Percentiles rank a stretch among this genome's conserved stretches.
Conservation (phyloP, 2,797 vertebrate species). For the Sebastes melanostomus region DNA sequence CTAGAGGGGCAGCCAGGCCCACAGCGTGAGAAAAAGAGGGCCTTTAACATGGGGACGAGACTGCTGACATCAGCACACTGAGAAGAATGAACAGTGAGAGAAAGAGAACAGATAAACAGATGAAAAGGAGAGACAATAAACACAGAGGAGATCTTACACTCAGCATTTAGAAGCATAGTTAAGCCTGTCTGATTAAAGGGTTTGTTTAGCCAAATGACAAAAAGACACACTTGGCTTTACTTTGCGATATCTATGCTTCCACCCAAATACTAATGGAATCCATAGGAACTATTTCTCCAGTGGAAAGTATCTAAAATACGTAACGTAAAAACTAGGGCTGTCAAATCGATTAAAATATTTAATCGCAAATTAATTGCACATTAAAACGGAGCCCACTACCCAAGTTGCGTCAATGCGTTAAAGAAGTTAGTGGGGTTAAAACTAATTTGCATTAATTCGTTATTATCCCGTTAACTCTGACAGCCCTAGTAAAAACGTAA, state of each 20-base stretch:
- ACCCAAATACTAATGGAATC: not conserved
- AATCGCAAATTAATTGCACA: no score
- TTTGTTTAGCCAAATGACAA: not conserved
- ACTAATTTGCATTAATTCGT: no score
- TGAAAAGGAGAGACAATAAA: not conserved
- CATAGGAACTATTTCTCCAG: not conserved
- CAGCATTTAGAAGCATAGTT: not conserved
- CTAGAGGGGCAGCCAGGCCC: conserved; percentile 25
- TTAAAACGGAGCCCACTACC: no score
- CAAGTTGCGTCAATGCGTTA: no score
- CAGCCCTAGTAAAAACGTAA: no score
- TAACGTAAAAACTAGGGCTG: no score
- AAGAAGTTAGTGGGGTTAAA: no score
- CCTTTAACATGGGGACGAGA: conserved; percentile 58
- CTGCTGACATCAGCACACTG: conserved; percentile 56
- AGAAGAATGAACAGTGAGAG: conserved; percentile 14
- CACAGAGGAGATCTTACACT: not conserved
- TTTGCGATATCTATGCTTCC: not conserved
- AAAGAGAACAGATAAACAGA: not conserved
- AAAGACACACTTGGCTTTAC: not conserved
- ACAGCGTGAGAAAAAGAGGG: conserved; percentile 65
- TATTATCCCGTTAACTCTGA: no score
- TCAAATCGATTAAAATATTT: no score
- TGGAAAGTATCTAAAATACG: not conserved
- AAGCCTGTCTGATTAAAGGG: not conserved